These are phyloP conservation scores for Drosophila bipectinata DNA, from an alignment of 1,140 invertebrate species.

Conservation along the genomic window DNA sequence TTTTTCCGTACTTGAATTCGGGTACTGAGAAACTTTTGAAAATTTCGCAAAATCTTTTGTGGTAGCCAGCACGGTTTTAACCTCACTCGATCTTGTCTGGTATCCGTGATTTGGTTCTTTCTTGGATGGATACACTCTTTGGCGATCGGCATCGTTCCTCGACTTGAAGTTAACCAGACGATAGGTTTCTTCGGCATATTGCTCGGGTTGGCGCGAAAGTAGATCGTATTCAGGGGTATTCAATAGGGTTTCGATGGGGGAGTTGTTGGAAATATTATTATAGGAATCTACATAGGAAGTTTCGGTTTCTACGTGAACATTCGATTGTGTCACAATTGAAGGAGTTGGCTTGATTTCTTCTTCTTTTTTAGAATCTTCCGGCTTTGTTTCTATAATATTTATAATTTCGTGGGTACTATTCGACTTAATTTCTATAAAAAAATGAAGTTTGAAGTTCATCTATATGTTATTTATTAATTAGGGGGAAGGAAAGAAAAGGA, in stretches of 20 bases:
- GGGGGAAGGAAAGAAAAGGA: background rate
- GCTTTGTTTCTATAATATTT: conserved; percentile 72
- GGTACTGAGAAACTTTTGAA: conserved; percentile 42
- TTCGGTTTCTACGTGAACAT: conserved; percentile 34
- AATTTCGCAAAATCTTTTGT: conserved; percentile 48
- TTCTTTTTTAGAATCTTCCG: conserved; percentile 37
- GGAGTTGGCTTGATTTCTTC: conserved; percentile 63
- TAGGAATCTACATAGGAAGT: conserved; percentile 22
- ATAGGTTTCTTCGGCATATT: conserved; percentile 91
- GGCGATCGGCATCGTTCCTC: conserved; percentile 51
- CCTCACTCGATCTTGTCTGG: conserved; percentile 52
- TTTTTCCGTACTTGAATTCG: conserved; percentile 38
- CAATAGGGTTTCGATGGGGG: conserved; percentile 58
- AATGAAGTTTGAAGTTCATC: background rate
- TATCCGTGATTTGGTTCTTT: conserved; percentile 65
- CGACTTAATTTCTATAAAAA: conserved; percentile 32
- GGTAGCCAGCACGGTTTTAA: conserved; percentile 23
- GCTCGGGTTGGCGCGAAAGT: conserved; percentile 91
- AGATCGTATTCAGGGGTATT: conserved; percentile 91
- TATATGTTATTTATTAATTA: background rate
- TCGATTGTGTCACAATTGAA: conserved; percentile 29
- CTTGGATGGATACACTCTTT: conserved; percentile 44
- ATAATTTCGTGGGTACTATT: conserved; percentile 42
- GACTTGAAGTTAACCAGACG: conserved; percentile 86
- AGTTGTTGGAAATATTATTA: conserved; percentile 37